Conservation (phyloP, 2,113 vertebrate genomes). For the Lamprotornis superbus region DNA sequence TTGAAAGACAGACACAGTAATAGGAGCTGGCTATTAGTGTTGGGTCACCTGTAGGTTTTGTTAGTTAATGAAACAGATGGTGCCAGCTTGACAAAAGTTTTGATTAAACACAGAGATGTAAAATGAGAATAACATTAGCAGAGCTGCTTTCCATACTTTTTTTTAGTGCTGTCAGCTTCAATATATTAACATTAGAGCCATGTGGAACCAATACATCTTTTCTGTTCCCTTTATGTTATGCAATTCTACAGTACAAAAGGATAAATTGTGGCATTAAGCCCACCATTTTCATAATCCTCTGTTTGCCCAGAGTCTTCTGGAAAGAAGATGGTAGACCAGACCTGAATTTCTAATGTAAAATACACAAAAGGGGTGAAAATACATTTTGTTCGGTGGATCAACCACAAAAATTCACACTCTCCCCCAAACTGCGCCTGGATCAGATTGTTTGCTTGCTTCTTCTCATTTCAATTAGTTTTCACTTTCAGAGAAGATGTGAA, state of each 20-base stretch:
- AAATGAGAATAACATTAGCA: constrained; percentile 58
- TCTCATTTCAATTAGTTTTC: not conserved
- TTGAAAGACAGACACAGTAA: constrained; percentile 20
- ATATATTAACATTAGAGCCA: constrained; percentile 60
- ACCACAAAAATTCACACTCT: not conserved
- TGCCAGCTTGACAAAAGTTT: constrained; percentile 57
- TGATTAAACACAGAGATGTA: constrained; percentile 65
- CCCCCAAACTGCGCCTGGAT: not conserved
- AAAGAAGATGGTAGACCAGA: constrained; percentile 46
- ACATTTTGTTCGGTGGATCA: not conserved
- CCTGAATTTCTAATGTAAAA: constrained; percentile 44
- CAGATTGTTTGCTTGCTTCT: not conserved
- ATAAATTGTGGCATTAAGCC: constrained; percentile 62
- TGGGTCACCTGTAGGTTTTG: constrained; percentile 43
- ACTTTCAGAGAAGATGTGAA: not conserved
- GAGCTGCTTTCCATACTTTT: constrained; percentile 54
- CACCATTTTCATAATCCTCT: constrained; percentile 57
- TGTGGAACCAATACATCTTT: constrained; percentile 63
- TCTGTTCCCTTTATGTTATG: constrained; percentile 51
- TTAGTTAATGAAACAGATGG: constrained; percentile 49
- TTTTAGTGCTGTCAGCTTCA: constrained; percentile 62
- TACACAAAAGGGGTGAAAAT: not conserved
- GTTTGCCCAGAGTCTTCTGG: constrained; percentile 45
- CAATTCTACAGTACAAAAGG: constrained; percentile 57
- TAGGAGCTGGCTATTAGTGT: not conserved